Evolutionary conservation across 2,888 invertebrate species (phyloP), one percentile per base, ranked within the genome.

Genomic region (Tetanocera ferruginea): DNA sequence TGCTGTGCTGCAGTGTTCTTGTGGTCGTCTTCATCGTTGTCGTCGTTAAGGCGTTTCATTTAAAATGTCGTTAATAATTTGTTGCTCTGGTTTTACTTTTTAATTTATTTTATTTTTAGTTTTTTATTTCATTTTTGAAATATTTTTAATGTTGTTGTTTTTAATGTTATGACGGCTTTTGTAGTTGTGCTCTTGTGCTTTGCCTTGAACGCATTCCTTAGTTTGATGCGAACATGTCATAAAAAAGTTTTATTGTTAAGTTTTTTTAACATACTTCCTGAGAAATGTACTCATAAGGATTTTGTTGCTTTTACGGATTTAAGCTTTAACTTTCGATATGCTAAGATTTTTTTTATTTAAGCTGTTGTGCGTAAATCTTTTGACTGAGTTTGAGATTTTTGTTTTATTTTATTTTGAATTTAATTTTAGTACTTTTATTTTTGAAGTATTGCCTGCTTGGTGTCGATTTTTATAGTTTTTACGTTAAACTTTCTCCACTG

Each of bases 21-120:
- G 49, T 25, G 23, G 5, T 60, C 25, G 14, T 60, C 11, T 23
- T n/a, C 19, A 19, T 52, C 28, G 69, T 69, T 28, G 25, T 49
- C 17, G 49, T 67, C 64, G 5, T 64, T 23, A 70, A 69, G 55
- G 70, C 77, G 85, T 79, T 78, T 82, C 84, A 85, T 86, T 85
- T 85, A 85, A 85, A 85, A 85, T 85, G 85, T 86, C 86, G 86
- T 85, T 85, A 85, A 85, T 85, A 86, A 86, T 85, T 85, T 85
- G 86, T 85, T 85, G 84, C 82, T 83, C 80, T 28, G 43, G 23
- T 28, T 28, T 51, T 19, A 43, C 19, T 28, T n/a, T 52, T 9
- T 17, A 25, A 62, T 76, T 72, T 73, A 43, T 55, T 78, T 79
- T 76, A 74, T 70, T 80, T 76, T 71, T 57, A 76, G 64, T 57